These are phyloP conservation scores for Phainopepla nitens DNA, from an alignment of 2,113 vertebrate species.

Conservation along the genomic window DNA sequence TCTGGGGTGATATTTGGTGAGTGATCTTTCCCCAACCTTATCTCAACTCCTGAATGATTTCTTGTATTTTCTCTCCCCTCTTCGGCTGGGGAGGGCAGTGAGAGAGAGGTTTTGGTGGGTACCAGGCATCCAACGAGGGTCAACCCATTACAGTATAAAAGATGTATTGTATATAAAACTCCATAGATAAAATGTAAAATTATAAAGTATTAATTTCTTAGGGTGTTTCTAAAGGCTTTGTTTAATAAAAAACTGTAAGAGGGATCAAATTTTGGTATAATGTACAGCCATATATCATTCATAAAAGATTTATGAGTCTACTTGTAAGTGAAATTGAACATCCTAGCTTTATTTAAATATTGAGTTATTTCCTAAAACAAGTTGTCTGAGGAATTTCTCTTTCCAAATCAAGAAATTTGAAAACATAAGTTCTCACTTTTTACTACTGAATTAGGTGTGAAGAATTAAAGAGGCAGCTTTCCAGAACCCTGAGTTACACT, in stretches of 20 bases:
- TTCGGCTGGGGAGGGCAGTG: neutral
- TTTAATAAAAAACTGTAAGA: neutral
- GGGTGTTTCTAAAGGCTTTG: neutral
- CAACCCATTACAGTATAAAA: neutral
- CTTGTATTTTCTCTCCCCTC: neutral
- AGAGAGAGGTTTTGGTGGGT: neutral
- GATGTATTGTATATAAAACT: neutral
- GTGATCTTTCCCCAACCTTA: fast-evolving
- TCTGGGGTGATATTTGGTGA: neutral
- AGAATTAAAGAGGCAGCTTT: neutral
- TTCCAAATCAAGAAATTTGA: neutral
- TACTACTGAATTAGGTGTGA: neutral
- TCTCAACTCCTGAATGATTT: neutral
- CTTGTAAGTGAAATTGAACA: neutral
- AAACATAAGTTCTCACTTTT: neutral
- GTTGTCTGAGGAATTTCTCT: neutral
- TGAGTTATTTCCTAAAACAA: neutral
- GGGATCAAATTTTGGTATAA: neutral
- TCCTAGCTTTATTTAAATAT: neutral
- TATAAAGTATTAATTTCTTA: neutral
- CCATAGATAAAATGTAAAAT: neutral
- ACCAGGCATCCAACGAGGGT: neutral
- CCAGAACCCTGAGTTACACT: neutral
- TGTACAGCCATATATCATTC: neutral
- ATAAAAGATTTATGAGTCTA: neutral